Conservation (phyloP, 1,140 invertebrate species). For the Homarus americanus region DNA sequence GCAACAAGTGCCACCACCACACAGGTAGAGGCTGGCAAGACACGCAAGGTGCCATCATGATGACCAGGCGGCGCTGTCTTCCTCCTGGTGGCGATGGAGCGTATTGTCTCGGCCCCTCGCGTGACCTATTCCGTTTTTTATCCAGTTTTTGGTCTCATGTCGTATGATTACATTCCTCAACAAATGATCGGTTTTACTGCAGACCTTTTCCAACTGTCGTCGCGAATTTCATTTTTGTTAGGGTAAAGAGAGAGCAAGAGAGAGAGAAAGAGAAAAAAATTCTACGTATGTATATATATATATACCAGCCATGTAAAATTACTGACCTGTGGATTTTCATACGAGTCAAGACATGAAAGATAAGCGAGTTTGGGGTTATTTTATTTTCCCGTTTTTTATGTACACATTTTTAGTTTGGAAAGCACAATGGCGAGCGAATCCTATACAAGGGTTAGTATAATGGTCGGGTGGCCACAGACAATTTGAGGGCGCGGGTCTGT, state of each 20-base stretch:
- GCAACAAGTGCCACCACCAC: neutral
- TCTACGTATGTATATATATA: too few relatives aligned
- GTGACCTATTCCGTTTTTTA: neutral
- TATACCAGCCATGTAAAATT: too few relatives aligned
- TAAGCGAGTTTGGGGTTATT: neutral
- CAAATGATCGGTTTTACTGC: too few relatives aligned
- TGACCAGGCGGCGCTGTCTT: neutral
- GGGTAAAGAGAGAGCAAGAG: too few relatives aligned
- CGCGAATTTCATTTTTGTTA: too few relatives aligned
- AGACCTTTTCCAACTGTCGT: too few relatives aligned
- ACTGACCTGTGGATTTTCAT: neutral
- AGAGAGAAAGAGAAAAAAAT: too few relatives aligned
- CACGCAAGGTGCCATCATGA: neutral
- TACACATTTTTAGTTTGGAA: neutral
- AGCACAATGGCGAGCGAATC: neutral
- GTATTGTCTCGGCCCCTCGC: neutral
- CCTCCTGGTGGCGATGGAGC: too few relatives aligned
- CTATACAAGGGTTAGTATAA: constrained; percentile 35
- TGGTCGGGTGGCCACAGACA: constrained; percentile 4
- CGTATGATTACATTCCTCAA: too few relatives aligned
- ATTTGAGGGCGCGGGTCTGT: constrained; percentile 31
- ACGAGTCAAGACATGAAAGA: neutral
- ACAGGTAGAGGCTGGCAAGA: neutral
- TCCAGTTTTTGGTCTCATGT: too few relatives aligned
- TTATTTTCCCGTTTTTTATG: neutral